These are phyloP conservation scores for Mythimna lalbum DNA, from an alignment of 2,888 invertebrate genomes.

Conservation along the genomic window DNA sequence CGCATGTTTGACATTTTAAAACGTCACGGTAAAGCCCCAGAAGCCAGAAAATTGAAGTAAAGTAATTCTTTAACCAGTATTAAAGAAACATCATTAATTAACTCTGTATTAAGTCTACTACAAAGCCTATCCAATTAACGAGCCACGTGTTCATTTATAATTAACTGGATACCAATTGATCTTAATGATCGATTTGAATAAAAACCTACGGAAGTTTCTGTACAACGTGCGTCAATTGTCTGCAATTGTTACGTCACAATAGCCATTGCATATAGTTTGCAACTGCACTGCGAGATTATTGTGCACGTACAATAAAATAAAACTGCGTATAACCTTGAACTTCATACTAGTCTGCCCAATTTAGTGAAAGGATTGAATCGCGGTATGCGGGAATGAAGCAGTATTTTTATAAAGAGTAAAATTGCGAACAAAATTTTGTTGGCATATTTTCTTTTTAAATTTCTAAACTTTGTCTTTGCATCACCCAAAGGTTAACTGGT, in stretches of 20 bases:
- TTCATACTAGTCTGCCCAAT: conserved; percentile 41
- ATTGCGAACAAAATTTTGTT: too few species aligned
- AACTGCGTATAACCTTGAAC: conserved; percentile 55
- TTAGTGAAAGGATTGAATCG: conserved; percentile 58
- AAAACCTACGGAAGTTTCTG: conserved; percentile 47
- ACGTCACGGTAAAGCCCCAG: too few species aligned
- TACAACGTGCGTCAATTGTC: conserved; percentile 24
- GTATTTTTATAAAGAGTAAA: neutral
- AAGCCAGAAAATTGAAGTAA: neutral
- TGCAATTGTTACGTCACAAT: conserved; percentile 20
- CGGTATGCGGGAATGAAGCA: conserved; percentile 9
- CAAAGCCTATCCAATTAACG: conserved; percentile 10
- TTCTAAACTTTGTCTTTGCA: too few species aligned
- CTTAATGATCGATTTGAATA: conserved; percentile 27
- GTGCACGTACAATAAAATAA: conserved; percentile 21
- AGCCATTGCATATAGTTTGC: conserved; percentile 1
- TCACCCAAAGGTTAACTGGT: too few species aligned
- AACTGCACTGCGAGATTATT: conserved; percentile 1
- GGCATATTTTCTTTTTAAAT: too few species aligned
- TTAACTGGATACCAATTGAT: conserved; percentile 42
- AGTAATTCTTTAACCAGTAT: neutral
- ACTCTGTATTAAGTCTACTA: conserved; percentile 7
- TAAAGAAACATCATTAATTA: conserved; percentile 18
- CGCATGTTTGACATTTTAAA: too few species aligned
- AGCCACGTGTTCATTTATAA: conserved; percentile 43